Base-by-base conservation (phyloP, 2,888 invertebrate genomes). In the Eupeodes luniger region DNA sequence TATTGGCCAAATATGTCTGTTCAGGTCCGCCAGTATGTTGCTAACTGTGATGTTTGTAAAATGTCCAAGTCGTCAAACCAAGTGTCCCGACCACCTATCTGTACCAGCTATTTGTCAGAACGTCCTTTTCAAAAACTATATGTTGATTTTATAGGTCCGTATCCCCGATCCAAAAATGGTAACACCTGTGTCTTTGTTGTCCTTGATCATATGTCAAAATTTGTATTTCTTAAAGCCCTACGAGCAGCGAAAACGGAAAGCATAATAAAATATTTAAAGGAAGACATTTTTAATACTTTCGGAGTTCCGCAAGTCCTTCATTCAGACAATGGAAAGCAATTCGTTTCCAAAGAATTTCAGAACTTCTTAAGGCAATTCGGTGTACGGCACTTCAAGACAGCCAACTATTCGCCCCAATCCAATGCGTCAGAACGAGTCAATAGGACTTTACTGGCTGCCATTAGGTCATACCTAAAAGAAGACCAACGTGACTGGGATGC, bases 141-240 rank as follows among this genome's bases (percentile, higher is more conserved):
- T 10, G 9, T 19, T 5, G 16, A 53, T 10, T 53, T 53, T 53
- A 19, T 53, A 14, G 53, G 53, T 53, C 40, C 61, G 0, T 61
- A 61, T 10, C n/a, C 40, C 0, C 11, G 61, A 7, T 61, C 47
- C 10, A 61, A 61, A 49, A 12, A n/a, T 19, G 61, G 74, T 3
- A 74, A 74, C 2, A 10, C 61, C 0, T 61, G 34, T n/a, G 49
- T 74, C 14, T 72, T 59, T 72, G 44, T 72, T 0, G 72, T 47
- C 10, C n/a, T 72, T 7, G 72, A 72, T 12, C 12, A 12, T 6
- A 55, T 70, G 55, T 70, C 70, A 1, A 70, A 70, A 14, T 70
- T n/a, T n/a, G 70, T 70, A 1, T 57, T 70, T 7, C 6, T 44
- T 0, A 44, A 70, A 12, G 40, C 70, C 11, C 47, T 59, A 44